Base-by-base conservation (phyloP, 1,140 invertebrate species). In the Acromyrmex heyeri region DNA sequence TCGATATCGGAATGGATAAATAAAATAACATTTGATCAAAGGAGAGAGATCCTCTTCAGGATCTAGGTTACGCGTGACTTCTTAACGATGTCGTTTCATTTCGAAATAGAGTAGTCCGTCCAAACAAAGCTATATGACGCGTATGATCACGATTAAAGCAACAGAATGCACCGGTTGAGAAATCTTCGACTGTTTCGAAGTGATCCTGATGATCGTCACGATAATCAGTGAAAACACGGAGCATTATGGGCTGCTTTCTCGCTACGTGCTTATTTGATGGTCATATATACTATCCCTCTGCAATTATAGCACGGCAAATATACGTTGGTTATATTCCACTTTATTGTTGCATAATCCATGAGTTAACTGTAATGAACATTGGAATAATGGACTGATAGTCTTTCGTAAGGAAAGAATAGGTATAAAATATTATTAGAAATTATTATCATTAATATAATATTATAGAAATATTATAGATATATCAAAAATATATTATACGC, bases 61-160 rank as follows among this genome's bases (percentile, higher is more conserved):
- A 83, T 83, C 38, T 83, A 61, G 79, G 79, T 83, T 83, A 67
- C 79, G 38, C 79, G 69, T 83, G 69, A 83, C 55, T 82, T 59
- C 53, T 73, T 48, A 65, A 65, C 55, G 69, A 59, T 55, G 30
- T n/a, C 8, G 21, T 72, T 59, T 61, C 38, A n/a, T 83, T 83
- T 73, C 79, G 69, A 61, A 83, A 83, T 27, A 27, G 24, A 75
- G 65, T 30, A 21, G 16, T 44, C 27, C 6, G 14, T 48, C 38
- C n/a, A 53, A 67, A 50, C 64, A 38, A 38, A 38, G 78, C 16
- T 78, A 6, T 57, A 70, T 70, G 50, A 81, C 65, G 67, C 30
- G 27, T 61, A 50, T 75, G 69, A 62, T 83, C 69, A 24, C 18
- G 55, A 83, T 73, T 75, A 75, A 3, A 24, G 67, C 53, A 73